Evolutionary conservation across 2,888 invertebrate genomes (phyloP).

Genomic region (Drosophila kambysellisi): DNA sequence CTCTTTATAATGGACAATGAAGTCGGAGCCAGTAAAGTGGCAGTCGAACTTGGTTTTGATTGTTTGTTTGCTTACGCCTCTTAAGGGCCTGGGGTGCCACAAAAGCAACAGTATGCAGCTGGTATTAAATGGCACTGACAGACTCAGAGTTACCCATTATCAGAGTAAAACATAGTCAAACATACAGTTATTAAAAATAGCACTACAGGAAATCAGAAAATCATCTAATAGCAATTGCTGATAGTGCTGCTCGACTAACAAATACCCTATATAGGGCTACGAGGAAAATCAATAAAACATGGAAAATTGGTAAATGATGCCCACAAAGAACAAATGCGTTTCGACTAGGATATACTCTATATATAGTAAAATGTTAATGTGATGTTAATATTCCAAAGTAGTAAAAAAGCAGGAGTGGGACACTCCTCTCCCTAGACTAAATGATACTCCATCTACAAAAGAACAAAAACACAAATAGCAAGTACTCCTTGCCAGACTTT

Average conservation of each 20-base stretch:
- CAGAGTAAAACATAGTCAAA: not conserved
- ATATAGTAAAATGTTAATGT: not conserved
- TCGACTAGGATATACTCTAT: not conserved
- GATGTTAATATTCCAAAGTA: no score
- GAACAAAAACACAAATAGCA: not conserved
- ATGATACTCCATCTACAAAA: not conserved
- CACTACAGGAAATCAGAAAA: not conserved
- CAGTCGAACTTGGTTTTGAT: conserved; percentile 45
- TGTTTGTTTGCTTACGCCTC: conserved; percentile 42
- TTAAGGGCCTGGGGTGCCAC: conserved; percentile 9
- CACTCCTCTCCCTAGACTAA: not conserved
- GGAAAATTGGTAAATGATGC: not conserved
- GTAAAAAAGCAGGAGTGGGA: not conserved
- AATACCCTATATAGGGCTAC: not conserved
- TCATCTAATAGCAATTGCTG: not conserved
- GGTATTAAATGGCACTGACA: not conserved
- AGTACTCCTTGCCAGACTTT: not conserved
- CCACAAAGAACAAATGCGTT: not conserved
- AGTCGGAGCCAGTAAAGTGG: conserved; percentile 45
- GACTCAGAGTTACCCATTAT: conserved; percentile 12
- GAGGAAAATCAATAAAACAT: not conserved
- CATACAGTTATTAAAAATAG: not conserved
- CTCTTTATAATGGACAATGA: conserved; percentile 40
- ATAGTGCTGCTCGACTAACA: not conserved
- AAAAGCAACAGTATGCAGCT: conserved; percentile 5